phyloP scores from a whole-genome alignment of 2,113 vertebrate genomes.

The Ochotona curzoniae region DNA sequence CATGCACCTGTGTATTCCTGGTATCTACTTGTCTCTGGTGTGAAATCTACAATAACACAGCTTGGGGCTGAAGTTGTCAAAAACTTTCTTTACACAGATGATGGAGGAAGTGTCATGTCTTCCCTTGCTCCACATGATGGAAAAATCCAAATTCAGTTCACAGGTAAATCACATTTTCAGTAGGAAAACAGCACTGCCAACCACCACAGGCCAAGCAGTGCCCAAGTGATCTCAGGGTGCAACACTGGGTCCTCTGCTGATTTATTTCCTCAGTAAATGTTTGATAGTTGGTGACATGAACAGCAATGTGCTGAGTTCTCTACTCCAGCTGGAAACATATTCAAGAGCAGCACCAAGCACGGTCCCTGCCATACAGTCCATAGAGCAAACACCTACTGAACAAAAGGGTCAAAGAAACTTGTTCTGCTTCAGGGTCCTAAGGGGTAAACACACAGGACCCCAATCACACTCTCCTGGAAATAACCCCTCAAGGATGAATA shows the following conservation, averaged over 20 bases:
- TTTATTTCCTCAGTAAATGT: neutral
- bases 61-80: neutral
- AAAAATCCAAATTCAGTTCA: neutral
- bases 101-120: neutral
- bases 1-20: neutral
- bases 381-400: neutral
- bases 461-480: neutral
- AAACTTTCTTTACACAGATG: neutral
- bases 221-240: neutral
- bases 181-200: neutral
- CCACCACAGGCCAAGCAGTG: neutral
- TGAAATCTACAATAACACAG: neutral
- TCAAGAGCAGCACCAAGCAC: neutral
- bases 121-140: neutral
- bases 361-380: neutral
- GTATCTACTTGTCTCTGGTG: neutral
- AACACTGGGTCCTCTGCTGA: neutral
- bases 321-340: neutral
- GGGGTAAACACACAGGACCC: neutral
- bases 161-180: neutral
- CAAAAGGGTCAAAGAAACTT: accelerated
- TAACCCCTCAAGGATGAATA: neutral
- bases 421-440: neutral
- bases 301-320: neutral
- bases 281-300: neutral